phyloP scores from a whole-genome alignment of 2,888 invertebrate species.

The Antheraea assamensis region DNA sequence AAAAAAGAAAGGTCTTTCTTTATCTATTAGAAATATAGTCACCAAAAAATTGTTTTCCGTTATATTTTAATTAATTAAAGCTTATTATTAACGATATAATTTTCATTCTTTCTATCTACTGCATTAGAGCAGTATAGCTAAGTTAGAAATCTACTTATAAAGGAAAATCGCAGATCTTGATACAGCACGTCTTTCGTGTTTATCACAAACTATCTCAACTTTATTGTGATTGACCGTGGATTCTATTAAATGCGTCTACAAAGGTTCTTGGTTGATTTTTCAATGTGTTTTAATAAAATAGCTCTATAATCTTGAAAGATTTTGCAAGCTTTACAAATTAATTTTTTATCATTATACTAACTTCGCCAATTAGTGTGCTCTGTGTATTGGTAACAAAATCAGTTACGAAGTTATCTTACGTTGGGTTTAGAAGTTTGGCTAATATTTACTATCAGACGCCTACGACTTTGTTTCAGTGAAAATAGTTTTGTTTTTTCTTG shows the following conservation, averaged over 20 bases:
- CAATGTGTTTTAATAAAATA: background rate
- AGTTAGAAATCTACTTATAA: background rate
- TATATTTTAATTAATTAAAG: too few relatives aligned
- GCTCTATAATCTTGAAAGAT: background rate
- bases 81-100: background rate
- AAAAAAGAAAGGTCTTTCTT: too few relatives aligned
- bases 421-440: background rate
- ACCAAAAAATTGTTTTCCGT: too few relatives aligned
- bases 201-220: slow-evolving; percentile 1
- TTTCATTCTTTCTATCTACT: background rate
- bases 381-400: background rate
- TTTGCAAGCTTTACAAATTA: background rate
- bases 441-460: background rate
- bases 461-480: too few relatives aligned
- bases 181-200: slow-evolving; percentile 5
- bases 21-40: too few relatives aligned
- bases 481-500: too few relatives aligned
- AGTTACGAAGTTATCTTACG: background rate
- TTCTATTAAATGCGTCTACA: background rate
- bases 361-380: background rate
- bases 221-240: background rate
- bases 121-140: background rate
- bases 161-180: background rate
- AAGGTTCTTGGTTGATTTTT: background rate
- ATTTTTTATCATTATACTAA: background rate